Evolutionary conservation across 2,888 invertebrate species (phyloP), one percentile per base, ranked within the genome.

Genomic region (Protophormia terraenovae): DNA sequence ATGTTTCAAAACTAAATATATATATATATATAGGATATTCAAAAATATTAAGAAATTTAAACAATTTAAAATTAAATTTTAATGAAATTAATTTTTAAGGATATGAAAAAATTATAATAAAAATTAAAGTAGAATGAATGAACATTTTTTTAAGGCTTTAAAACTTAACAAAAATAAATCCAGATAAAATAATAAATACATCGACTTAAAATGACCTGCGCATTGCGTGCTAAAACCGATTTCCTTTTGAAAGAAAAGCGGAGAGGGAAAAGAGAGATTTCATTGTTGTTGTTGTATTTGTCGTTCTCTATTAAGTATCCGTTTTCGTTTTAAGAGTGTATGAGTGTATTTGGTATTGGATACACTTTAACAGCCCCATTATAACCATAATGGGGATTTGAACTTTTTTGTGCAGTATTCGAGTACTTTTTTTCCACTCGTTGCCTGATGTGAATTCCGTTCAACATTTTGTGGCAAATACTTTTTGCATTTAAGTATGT

Each of bases 371-470:
- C 79, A 79, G 73, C 89, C 88, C 88, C 89, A 89, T 90, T 90
- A 90, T 89, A 89, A 86, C 87, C 88, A 89, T 90, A 90, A 90
- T 90, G 90, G 90, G 89, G 90, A 89, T 90, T 90, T 86, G 69
- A 86, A 83, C 55, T 62, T 55, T 78, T 32, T 53, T 16, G 45
- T 32, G 60, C 60, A 24, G 47, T 45, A n/a, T 58, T 64, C 10
- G 35, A 64, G 45, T 69, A 6, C 4, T 38, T 72, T 64, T 79
- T 53, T 75, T 79, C 22, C 35, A 69, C 55, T 71, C 38, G 47
- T 66, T 73, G 58, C 47, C n/a, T 78, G 62, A 76, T 71, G 76
- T 71, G 72, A 77, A 83, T 83, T 83, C 38, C 83, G 55, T 83
- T 71, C 72, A 73, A 45, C 55, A 75, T 81, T 84, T 79, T 84